A percentile compares a stretch with the other conserved stretches of the same genome.
Conservation (phyloP, 1,140 invertebrate species). For the Platyscapa corneri region DNA sequence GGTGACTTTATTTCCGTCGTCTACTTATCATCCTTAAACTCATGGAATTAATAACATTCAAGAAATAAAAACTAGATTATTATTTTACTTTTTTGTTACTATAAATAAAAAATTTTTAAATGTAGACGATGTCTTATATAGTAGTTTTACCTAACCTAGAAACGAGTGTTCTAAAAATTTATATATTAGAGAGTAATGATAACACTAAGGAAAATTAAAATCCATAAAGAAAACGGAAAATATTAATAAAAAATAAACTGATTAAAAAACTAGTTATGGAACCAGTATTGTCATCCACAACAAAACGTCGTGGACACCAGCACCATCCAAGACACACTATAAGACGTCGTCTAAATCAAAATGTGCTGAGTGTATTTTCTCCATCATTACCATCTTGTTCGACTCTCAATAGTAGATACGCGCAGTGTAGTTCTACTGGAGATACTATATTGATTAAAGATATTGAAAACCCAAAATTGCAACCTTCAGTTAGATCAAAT, state of each 20-base stretch:
- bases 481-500: neutral
- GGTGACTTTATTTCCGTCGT: slow-evolving; percentile 58
- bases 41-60: slow-evolving; percentile 28
- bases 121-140: neutral
- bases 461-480: slow-evolving; percentile 11
- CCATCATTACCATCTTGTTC: neutral
- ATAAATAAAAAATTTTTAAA: slow-evolving; percentile 44
- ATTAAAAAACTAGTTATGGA: slow-evolving; percentile 67
- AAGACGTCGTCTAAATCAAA: slow-evolving; percentile 71
- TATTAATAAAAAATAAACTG: neutral
- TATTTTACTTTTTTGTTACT: slow-evolving; percentile 11
- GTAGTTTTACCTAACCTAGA: neutral
- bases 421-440: slow-evolving; percentile 78
- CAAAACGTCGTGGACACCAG: slow-evolving; percentile 84
- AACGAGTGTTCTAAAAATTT: neutral
- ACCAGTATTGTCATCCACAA: slow-evolving; percentile 74
- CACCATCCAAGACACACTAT: slow-evolving; percentile 80
- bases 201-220: neutral
- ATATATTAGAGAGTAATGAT: too few species aligned
- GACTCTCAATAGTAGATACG: slow-evolving; percentile 73
- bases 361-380: neutral
- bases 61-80: neutral
- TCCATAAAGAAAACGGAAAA: neutral
- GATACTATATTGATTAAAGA: slow-evolving; percentile 10
- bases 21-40: slow-evolving; percentile 24